Conservation (phyloP, 2,888 invertebrate genomes). For the Hirtodrosophila confusa region DNA sequence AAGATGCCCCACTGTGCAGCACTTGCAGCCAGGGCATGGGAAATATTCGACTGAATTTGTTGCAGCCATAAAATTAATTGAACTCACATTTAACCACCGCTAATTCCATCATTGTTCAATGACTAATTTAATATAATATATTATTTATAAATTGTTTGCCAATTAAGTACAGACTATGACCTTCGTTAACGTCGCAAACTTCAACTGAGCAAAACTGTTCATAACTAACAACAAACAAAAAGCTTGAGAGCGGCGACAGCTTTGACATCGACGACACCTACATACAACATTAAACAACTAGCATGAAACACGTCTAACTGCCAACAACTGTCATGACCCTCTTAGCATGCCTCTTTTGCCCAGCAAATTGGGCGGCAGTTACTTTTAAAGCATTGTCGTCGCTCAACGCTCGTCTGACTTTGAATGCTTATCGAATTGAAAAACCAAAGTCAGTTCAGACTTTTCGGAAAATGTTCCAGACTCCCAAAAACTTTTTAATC, state of each 20-base stretch:
- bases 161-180: conserved; percentile 29
- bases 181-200: conserved; percentile 4
- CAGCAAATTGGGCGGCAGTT: conserved; percentile 5
- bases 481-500: conserved; percentile 55
- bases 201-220: conserved; percentile 8
- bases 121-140: conserved; percentile 14
- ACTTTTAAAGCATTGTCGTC: conserved; percentile 22
- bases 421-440: conserved; percentile 35
- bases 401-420: conserved; percentile 23
- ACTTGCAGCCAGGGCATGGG: conserved; percentile 1
- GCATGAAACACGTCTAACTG: conserved; percentile 4
- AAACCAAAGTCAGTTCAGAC: conserved; percentile 24
- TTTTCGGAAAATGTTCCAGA: not conserved
- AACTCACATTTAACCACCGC: conserved; percentile 28
- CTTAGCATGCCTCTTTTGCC: not conserved
- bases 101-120: conserved; percentile 2
- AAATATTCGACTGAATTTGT: conserved; percentile 20
- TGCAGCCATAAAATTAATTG: conserved; percentile 47
- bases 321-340: too few species aligned
- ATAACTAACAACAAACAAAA: conserved; percentile 11
- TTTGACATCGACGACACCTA: conserved; percentile 36
- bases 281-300: conserved; percentile 19
- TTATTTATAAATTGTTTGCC: conserved; percentile 23
- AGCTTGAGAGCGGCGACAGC: conserved; percentile 30
- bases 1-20: conserved; percentile 14